A percentile compares a stretch with the other conserved stretches of the same genome.
Conservation (phyloP, 2,797 vertebrate species). For the Danionella dracula region DNA sequence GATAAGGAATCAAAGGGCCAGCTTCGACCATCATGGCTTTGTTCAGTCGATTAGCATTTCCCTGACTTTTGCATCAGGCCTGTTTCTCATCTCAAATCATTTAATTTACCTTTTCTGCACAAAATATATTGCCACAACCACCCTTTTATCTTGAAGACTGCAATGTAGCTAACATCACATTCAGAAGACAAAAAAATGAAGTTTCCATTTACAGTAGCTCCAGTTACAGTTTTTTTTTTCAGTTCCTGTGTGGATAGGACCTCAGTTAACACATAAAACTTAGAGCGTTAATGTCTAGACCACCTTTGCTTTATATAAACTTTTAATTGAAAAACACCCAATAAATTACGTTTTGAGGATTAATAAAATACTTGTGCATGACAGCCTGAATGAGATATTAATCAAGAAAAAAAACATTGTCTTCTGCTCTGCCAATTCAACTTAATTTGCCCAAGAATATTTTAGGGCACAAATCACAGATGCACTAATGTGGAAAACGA, state of each 20-base stretch:
- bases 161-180: not conserved
- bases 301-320: too few relatives aligned
- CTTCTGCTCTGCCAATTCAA: too few relatives aligned
- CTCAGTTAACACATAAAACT: too few relatives aligned
- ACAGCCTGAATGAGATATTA: too few relatives aligned
- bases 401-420: too few relatives aligned
- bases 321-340: too few relatives aligned
- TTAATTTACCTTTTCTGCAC: not conserved
- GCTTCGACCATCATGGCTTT: not conserved
- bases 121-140: constrained; percentile 4
- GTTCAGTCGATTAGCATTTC: constrained; percentile 7
- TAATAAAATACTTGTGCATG: too few relatives aligned
- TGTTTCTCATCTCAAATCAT: not conserved
- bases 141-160: not conserved
- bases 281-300: too few relatives aligned
- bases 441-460: not conserved
- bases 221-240: too few relatives aligned
- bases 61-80: not conserved
- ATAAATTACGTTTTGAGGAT: too few relatives aligned
- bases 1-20: not conserved
- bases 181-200: not conserved
- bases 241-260: too few relatives aligned
- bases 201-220: too few relatives aligned
- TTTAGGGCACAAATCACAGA: not conserved
- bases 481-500: not conserved